phyloP scores from a whole-genome alignment of 2,888 invertebrate species.

The Cataglyphis livida region DNA sequence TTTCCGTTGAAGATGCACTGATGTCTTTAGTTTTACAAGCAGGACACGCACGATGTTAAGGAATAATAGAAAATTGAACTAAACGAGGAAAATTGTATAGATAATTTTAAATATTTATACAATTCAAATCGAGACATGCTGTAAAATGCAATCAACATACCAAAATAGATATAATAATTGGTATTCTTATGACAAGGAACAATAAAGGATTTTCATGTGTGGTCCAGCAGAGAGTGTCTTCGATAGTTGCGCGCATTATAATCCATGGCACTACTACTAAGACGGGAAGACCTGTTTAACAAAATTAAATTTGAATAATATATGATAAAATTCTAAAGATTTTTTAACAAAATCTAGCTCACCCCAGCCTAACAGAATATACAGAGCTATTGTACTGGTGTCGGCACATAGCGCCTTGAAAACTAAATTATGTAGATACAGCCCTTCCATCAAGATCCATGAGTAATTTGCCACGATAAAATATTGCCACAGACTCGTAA shows the following conservation, averaged over 20 bases:
- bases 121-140: not conserved
- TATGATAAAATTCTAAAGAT: not conserved
- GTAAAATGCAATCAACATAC: slow-evolving; percentile 84
- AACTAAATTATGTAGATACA: slow-evolving; percentile 90
- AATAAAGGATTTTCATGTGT: slow-evolving; percentile 86
- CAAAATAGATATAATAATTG: slow-evolving; percentile 87
- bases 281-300: slow-evolving; percentile 86
- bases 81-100: slow-evolving; percentile 40
- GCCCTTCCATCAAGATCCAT: slow-evolving; percentile 90
- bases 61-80: slow-evolving; percentile 89
- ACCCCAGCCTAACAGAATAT: slow-evolving; percentile 90
- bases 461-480: slow-evolving; percentile 89
- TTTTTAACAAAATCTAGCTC: slow-evolving; percentile 75
- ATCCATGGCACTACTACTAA: slow-evolving; percentile 88
- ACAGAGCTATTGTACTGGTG: slow-evolving; percentile 87
- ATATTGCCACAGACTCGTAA: slow-evolving; percentile 89
- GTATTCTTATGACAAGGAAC: slow-evolving; percentile 87
- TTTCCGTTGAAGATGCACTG: slow-evolving; percentile 87
- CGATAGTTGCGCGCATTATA: slow-evolving; percentile 86
- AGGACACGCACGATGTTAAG: slow-evolving; percentile 88
- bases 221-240: slow-evolving; percentile 89
- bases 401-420: slow-evolving; percentile 89
- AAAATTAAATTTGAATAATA: slow-evolving; percentile 48
- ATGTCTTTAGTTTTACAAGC: slow-evolving; percentile 87
- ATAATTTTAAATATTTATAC: not conserved